A percentile compares a stretch with the other conserved stretches of the same genome.
phyloP scores from a whole-genome alignment of 2,888 invertebrate genomes.

The Tryphoninae sp. region DNA sequence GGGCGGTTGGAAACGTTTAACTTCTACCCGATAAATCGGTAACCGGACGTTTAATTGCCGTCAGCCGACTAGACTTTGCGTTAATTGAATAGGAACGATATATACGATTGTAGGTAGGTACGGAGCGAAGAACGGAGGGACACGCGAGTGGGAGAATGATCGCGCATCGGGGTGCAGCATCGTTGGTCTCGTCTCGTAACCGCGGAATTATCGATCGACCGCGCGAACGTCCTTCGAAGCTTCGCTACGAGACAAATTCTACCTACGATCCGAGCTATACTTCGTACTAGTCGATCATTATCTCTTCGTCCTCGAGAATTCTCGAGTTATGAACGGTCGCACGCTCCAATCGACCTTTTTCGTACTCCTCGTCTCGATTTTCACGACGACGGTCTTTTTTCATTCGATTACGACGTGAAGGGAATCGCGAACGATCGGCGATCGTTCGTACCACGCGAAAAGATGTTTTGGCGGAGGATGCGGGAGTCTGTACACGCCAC shows the following conservation, averaged over 20 bases:
- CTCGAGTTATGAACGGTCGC: slow-evolving; percentile 2
- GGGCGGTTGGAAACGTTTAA: too few relatives aligned
- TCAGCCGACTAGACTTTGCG: slow-evolving; percentile 37
- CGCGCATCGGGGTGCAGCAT: slow-evolving; percentile 49
- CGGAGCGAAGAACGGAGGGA: slow-evolving; percentile 18
- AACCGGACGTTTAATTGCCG: slow-evolving; percentile 48
- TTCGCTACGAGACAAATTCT: too few relatives aligned
- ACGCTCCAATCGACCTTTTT: background rate
- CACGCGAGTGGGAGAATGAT: slow-evolving; percentile 2
- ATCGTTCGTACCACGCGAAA: background rate
- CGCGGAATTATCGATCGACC: slow-evolving; percentile 55
- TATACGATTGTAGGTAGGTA: slow-evolving; percentile 12
- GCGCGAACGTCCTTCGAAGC: slow-evolving; percentile 13
- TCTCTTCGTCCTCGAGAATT: slow-evolving; percentile 36
- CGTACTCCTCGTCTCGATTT: background rate
- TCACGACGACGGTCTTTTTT: background rate
- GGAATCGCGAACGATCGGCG: slow-evolving; percentile 48
- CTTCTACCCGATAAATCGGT: slow-evolving; percentile 42
- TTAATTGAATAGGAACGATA: slow-evolving; percentile 51
- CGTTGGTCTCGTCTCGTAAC: slow-evolving; percentile 52
- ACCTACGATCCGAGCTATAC: too few relatives aligned
- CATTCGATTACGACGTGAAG: background rate
- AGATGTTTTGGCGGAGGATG: slow-evolving; percentile 5
- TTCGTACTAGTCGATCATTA: too few relatives aligned
- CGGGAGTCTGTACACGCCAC: slow-evolving; percentile 28